Evolutionary conservation across 2,888 invertebrate genomes (phyloP).

Genomic region (Chrysopilus asiliformis): DNA sequence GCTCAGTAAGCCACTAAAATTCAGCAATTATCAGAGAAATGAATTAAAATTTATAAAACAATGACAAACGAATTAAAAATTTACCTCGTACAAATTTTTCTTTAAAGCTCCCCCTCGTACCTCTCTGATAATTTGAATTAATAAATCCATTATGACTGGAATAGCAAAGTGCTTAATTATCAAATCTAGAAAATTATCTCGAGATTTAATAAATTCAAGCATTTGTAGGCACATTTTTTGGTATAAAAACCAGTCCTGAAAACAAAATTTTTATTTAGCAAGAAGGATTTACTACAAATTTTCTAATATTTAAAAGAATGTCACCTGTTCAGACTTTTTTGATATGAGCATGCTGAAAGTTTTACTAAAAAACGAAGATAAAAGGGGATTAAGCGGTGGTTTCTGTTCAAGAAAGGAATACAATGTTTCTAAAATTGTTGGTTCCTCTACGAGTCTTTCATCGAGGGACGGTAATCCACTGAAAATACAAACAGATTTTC

Average conservation of each 20-base stretch:
- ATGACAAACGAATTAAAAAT: not conserved
- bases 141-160: conserved; percentile 87
- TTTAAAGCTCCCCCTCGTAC: conserved; percentile 63
- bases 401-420: conserved; percentile 80
- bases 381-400: conserved; percentile 79
- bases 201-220: conserved; percentile 79
- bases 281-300: not conserved
- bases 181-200: conserved; percentile 74
- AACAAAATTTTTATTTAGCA: not conserved
- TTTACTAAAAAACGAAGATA: conserved; percentile 94
- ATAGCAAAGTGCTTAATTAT: conserved; percentile 83
- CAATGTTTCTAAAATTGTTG: conserved; percentile 64
- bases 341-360: conserved; percentile 82
- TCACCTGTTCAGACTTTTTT: conserved; percentile 70
- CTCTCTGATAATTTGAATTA: conserved; percentile 70
- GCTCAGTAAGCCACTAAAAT: conserved; percentile 77
- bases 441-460: conserved; percentile 70
- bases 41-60: conserved; percentile 10
- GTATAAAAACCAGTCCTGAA: conserved; percentile 76
- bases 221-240: conserved; percentile 85
- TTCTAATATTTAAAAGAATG: not conserved
- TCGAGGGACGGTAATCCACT: conserved; percentile 73
- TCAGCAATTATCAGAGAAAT: not conserved
- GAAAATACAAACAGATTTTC: conserved; percentile 4
- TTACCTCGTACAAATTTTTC: conserved; percentile 54